phyloP scores from a whole-genome alignment of 1,140 invertebrate genomes.

The Ephestia elutella region DNA sequence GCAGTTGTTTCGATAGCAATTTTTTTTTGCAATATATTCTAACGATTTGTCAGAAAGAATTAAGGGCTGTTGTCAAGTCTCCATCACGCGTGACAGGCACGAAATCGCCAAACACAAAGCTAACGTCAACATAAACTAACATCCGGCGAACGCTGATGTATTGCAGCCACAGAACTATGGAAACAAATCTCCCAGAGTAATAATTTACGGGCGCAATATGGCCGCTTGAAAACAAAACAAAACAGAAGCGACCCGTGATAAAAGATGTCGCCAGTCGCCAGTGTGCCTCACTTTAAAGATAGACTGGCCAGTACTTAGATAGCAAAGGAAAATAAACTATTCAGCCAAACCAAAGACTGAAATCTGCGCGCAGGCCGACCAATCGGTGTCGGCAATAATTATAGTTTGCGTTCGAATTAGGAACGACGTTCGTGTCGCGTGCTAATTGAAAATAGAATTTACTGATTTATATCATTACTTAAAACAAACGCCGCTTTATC shows the following conservation, averaged over 20 bases:
- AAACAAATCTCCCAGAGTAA: conserved; percentile 68
- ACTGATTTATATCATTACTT: conserved; percentile 46
- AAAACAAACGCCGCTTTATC: conserved; percentile 6
- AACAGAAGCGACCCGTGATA: conserved; percentile 62
- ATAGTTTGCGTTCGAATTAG: conserved; percentile 65
- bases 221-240: conserved; percentile 61
- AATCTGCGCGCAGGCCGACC: conserved; percentile 30
- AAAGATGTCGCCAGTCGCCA: conserved; percentile 63
- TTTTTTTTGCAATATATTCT: not conserved
- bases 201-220: conserved; percentile 70
- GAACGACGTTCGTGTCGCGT: conserved; percentile 41
- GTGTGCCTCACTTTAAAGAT: conserved; percentile 58
- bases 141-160: conserved; percentile 66
- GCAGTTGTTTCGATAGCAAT: conserved; percentile 9
- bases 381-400: conserved; percentile 56
- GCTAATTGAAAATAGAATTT: conserved; percentile 55
- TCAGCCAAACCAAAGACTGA: conserved; percentile 25
- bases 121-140: conserved; percentile 66
- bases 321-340: conserved; percentile 46
- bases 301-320: conserved; percentile 56
- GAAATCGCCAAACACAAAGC: conserved; percentile 62
- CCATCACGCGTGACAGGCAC: conserved; percentile 42
- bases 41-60: not conserved
- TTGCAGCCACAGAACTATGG: conserved; percentile 68
- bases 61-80: conserved; percentile 23